Base-by-base conservation (phyloP, 2,797 vertebrate genomes). In the Phrynocephalus vlangalii region DNA sequence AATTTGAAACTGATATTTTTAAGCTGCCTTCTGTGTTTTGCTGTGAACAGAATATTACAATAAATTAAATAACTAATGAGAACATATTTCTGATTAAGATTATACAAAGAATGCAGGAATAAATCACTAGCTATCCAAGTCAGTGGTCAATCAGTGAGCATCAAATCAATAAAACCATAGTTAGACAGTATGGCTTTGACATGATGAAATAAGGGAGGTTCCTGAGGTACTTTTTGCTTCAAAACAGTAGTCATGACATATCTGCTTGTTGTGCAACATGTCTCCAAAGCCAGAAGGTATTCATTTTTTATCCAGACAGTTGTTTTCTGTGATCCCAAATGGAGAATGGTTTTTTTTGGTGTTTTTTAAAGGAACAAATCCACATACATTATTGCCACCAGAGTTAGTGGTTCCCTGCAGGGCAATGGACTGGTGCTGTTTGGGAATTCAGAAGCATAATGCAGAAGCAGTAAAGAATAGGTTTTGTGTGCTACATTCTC, bases 391-490 rank as follows among this genome's bases (percentile, higher is more conserved):
- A 70, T 90, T 86, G 91, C 50, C 73, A 89, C 3, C 24, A 70
- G 85, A 75, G 3, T 87, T 52, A 83, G n/a, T 33, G 24, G 18
- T 84, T 91, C 82, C n/a, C 72, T 90, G 30, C 66, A 87, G 18
- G 56, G 9, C 15, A 75, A 5, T 0, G 56, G 67, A 15, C 6
- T 63, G 80, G 10, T 89, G 1, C 66, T 71, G 18, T 86, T 86
- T 0, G 80, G 87, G 91, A 90, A 70, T 56, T 20, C 89, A 88
- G 28, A 8, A 86, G 63, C 63, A 38, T 60, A 82, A 88, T 90
- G 30, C 20, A 88, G 28, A 86, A 86, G 83, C 56, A 72, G 68
- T 86, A 87, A 93, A 91, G 78, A 94, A 89, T 15, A 70, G 83
- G 33, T 30, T 91, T 82, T 93, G 88, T 92, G 89, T 85, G 79